Evolutionary conservation across 2,888 invertebrate species (phyloP), one percentile per base, ranked within the genome.

Genomic region (Monoplex corrugatus): DNA sequence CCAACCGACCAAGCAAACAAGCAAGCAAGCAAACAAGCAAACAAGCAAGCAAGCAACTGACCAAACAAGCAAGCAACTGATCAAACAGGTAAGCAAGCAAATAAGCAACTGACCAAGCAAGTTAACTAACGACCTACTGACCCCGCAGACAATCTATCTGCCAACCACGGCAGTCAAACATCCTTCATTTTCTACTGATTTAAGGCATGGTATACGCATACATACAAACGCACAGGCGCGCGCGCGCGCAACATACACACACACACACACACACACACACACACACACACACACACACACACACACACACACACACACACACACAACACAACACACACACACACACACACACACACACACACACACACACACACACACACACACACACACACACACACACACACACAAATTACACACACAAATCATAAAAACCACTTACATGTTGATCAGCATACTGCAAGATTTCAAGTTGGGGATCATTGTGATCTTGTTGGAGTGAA

Each of bases 401-500:
- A 82, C 2, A 82, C 40, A 40, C 43, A 43, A 8, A 80, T 43
- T 10, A 28, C 80, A 43, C 3, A 1, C 3, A n/a, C 40, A 8
- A 75, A 78, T 63, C n/a, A n/a, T n/a, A 23, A 84, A 68, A 57
- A 50, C 16, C 90, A 95, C 96, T 96, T 94, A 96, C 96, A 96
- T 92, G 45, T 94, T 93, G 23, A 94, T 92, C 5, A 99, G 97
- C 95, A 98, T 98, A 92, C 97, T 97, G 96, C 99, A 99, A 92
- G 97, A 97, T 92, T 97, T 97, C 94, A 99, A 97, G 93, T 98
- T 97, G 84, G 99, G 98, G 94, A 99, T 96, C 90, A 96, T 96
- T 89, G 97, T 97, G 94, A 99, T 96, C 93, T 97, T 97, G 97
- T 99, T 99, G 78, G 98, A 98, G 96, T 98, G 95, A 6, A 95